Percentiles rank a stretch among this genome's conserved stretches.
These are phyloP conservation scores for Quadroppia sp. DNA, from an alignment of 2,888 invertebrate genomes.

Conservation along the genomic window DNA sequence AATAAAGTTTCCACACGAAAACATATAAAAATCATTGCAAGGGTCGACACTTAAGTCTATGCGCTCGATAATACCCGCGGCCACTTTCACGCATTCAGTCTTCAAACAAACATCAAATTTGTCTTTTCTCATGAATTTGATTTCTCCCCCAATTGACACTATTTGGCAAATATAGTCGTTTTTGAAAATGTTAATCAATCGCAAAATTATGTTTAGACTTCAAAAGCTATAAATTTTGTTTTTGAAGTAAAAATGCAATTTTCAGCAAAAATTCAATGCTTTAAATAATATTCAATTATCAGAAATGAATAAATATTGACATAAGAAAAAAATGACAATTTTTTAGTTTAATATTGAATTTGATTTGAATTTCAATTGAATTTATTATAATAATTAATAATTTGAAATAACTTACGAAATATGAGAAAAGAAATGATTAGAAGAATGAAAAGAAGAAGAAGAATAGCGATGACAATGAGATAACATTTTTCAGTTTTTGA, in stretches of 20 bases:
- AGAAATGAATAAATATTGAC: too few species aligned
- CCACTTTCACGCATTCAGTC: slow-evolving; percentile 47
- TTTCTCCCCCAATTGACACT: neutral
- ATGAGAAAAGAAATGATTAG: neutral
- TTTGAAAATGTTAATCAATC: too few species aligned
- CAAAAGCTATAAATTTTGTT: too few species aligned
- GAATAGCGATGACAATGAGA: neutral
- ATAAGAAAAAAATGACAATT: too few species aligned
- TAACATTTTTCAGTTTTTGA: neutral
- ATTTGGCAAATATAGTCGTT: neutral
- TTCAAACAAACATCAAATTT: slow-evolving; percentile 35
- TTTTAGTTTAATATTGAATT: neutral
- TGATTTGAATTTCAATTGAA: neutral
- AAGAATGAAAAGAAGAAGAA: neutral
- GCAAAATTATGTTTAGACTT: too few species aligned
- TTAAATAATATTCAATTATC: too few species aligned
- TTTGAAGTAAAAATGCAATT: too few species aligned
- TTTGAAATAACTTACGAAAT: neutral
- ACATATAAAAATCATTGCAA: slow-evolving; percentile 53
- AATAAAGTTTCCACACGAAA: slow-evolving; percentile 53
- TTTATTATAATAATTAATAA: neutral
- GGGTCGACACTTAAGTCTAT: slow-evolving; percentile 51
- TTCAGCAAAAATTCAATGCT: too few species aligned
- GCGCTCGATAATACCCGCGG: slow-evolving; percentile 51
- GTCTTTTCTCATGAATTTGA: neutral